phyloP scores from a whole-genome alignment of 1,140 invertebrate species.

The Drosophila truncata region DNA sequence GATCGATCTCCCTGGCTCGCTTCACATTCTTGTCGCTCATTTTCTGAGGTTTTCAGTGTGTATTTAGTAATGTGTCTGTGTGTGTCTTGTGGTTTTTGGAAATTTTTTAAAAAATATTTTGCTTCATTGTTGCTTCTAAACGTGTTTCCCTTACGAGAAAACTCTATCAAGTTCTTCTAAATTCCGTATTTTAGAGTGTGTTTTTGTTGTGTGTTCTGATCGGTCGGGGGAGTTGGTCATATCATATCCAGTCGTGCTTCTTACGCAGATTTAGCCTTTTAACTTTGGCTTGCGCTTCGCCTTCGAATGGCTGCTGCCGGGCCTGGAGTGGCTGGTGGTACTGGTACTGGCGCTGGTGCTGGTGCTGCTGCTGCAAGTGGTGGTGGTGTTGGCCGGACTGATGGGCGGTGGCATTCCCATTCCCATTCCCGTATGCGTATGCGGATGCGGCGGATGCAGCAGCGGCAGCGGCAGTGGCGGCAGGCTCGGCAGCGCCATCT shows the following conservation, averaged over 20 bases:
- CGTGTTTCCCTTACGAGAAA: slow-evolving; percentile 36
- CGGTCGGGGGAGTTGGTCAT: slow-evolving; percentile 42
- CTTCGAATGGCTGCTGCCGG: slow-evolving; percentile 52
- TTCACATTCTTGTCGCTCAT: slow-evolving; percentile 32
- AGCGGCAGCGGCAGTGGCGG: slow-evolving; percentile 27
- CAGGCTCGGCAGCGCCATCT: slow-evolving; percentile 74
- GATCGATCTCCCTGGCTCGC: slow-evolving; percentile 19
- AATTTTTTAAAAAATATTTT: slow-evolving; percentile 75
- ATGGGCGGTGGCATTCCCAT: slow-evolving; percentile 59
- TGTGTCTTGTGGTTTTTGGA: slow-evolving; percentile 50
- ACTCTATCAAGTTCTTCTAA: slow-evolving; percentile 23
- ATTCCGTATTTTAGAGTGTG: slow-evolving; percentile 8
- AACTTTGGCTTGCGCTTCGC: slow-evolving; percentile 69
- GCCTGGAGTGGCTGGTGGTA: slow-evolving; percentile 46
- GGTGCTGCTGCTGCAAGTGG: slow-evolving; percentile 46
- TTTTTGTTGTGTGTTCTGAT: slow-evolving; percentile 10
- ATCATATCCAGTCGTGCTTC: slow-evolving; percentile 80
- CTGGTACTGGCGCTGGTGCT: slow-evolving; percentile 53
- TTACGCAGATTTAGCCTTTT: slow-evolving; percentile 78
- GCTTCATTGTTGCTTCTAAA: slow-evolving; percentile 48
- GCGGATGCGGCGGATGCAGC: slow-evolving; percentile 43
- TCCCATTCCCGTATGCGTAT: slow-evolving; percentile 37
- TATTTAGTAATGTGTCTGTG: slow-evolving; percentile 25
- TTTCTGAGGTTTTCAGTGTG: slow-evolving; percentile 42
- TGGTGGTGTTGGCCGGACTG: slow-evolving; percentile 50